Evolutionary conservation across 2,113 vertebrate species (phyloP).

Genomic region (Desmodus rotundus): DNA sequence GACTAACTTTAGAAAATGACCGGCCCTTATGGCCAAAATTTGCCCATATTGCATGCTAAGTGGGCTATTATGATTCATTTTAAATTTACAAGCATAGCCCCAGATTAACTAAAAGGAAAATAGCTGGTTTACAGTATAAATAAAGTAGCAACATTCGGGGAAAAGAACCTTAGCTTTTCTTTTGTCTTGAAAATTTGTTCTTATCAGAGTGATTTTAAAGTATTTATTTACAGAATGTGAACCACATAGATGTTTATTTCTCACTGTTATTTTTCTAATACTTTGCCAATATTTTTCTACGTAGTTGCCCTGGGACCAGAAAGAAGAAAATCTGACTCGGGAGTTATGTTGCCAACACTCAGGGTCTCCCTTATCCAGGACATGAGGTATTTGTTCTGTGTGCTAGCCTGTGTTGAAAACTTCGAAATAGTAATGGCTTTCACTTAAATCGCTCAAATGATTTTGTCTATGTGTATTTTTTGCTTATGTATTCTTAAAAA

Average conservation of each 20-base stretch:
- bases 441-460: neutral
- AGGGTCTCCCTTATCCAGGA: slow-evolving; percentile 92
- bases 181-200: slow-evolving; percentile 4
- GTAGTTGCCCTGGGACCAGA: slow-evolving; percentile 85
- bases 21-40: neutral
- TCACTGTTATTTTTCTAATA: slow-evolving; percentile 45
- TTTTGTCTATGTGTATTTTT: neutral
- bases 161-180: slow-evolving; percentile 13
- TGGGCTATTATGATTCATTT: slow-evolving; percentile 23
- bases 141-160: neutral
- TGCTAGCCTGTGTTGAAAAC: neutral
- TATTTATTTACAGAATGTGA: slow-evolving; percentile 20
- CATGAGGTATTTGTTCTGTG: slow-evolving; percentile 88
- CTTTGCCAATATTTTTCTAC: slow-evolving; percentile 36
- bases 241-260: neutral
- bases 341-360: slow-evolving; percentile 81
- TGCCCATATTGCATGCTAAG: neutral
- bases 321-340: slow-evolving; percentile 87
- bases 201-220: slow-evolving; percentile 28
- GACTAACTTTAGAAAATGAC: slow-evolving; percentile 23
- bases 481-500: slow-evolving; percentile 14
- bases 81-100: neutral
- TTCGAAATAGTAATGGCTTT: neutral
- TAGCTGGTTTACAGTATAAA: neutral
- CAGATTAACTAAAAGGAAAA: slow-evolving; percentile 46